Conservation (phyloP, 2,113 vertebrate genomes). For the Hylia prasina region DNA sequence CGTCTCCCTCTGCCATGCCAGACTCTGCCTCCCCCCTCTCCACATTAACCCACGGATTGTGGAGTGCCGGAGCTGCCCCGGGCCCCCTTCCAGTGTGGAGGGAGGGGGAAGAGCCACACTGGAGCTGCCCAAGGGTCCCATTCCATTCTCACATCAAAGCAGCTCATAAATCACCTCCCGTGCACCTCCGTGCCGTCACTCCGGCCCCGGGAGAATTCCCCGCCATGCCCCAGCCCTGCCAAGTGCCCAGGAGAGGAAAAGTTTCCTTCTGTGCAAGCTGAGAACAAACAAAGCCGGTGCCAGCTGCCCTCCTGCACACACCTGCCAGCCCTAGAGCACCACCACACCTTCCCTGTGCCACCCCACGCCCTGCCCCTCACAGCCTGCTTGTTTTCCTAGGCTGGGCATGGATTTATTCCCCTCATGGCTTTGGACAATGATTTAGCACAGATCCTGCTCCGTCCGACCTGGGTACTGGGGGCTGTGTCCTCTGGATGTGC, state of each 20-base stretch:
- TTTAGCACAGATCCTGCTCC: background rate
- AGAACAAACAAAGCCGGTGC: background rate
- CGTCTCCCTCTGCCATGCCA: background rate
- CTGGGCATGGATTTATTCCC: background rate
- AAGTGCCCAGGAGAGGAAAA: background rate
- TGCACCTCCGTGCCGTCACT: background rate
- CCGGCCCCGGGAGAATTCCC: background rate
- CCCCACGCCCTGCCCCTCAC: background rate
- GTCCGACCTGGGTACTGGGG: background rate
- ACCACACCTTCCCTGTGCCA: accelerated
- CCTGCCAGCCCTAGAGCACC: background rate
- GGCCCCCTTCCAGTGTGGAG: background rate
- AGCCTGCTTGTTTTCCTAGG: background rate
- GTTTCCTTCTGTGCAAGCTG: background rate
- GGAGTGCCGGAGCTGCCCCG: background rate
- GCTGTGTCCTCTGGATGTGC: background rate
- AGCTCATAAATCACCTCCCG: background rate
- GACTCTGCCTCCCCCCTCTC: background rate
- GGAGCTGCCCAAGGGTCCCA: background rate
- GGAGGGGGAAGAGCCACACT: background rate
- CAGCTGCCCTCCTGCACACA: background rate
- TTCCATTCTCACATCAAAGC: background rate
- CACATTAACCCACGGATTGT: accelerated
- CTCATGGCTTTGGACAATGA: background rate
- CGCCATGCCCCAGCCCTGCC: background rate